Percentiles rank a stretch among this genome's conserved stretches.
Evolutionary conservation across 2,888 invertebrate species (phyloP).

Genomic region (Callosobruchus maculatus): DNA sequence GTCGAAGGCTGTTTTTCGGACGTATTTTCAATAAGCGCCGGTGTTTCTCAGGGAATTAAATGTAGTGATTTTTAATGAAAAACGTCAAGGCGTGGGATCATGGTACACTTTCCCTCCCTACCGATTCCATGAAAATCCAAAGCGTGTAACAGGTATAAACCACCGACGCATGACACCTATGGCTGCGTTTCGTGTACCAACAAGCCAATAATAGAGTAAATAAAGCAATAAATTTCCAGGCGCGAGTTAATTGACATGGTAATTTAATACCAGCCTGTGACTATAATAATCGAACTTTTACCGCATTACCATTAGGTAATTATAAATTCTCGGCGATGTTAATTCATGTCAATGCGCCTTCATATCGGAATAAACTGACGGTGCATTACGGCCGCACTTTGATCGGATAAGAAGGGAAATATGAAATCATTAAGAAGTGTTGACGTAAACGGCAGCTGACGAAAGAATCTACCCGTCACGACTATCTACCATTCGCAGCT

Average conservation of each 20-base stretch:
- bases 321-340: constrained; percentile 5
- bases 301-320: constrained; percentile 4
- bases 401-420: neutral
- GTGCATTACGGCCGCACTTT: neutral
- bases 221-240: neutral
- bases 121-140: too few relatives aligned
- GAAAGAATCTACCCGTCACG: neutral
- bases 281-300: constrained; percentile 9
- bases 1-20: too few relatives aligned
- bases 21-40: too few relatives aligned
- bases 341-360: constrained; percentile 12
- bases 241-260: constrained; percentile 1
- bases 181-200: neutral
- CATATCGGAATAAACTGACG: constrained; percentile 1
- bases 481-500: neutral
- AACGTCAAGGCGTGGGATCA: too few relatives aligned
- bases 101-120: too few relatives aligned
- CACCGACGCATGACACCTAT: neutral
- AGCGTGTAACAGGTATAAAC: neutral
- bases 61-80: too few relatives aligned
- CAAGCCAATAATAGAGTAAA: neutral
- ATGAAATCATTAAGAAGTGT: neutral
- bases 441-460: neutral
- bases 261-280: constrained; percentile 1
- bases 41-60: too few relatives aligned